Conservation (phyloP, 2,888 invertebrate genomes). For the Standfussiana lucernea region DNA sequence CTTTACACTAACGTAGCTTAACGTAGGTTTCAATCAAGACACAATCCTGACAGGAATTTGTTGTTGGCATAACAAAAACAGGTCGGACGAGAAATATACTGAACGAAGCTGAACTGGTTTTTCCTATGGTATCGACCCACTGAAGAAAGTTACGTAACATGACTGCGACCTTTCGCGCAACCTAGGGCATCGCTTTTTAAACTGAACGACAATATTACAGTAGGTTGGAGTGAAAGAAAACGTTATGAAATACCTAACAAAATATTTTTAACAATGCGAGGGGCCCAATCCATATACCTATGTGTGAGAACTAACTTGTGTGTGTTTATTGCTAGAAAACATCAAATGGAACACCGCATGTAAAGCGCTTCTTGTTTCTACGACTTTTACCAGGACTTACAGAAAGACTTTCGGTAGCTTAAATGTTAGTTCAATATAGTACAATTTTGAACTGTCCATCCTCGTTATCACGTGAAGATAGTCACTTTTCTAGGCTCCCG, state of each 20-base stretch:
- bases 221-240: background rate
- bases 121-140: conserved; percentile 18
- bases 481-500: too few species aligned
- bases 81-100: conserved; percentile 1
- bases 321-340: too few species aligned
- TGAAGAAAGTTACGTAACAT: conserved; percentile 9
- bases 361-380: too few species aligned
- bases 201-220: background rate
- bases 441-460: too few species aligned
- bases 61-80: background rate
- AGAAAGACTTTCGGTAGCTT: too few species aligned
- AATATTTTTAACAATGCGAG: background rate
- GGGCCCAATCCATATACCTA: too few species aligned
- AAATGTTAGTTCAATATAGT: too few species aligned
- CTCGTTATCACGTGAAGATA: too few species aligned
- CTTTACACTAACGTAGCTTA: background rate
- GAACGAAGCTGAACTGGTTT: conserved; percentile 21
- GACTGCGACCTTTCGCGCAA: conserved; percentile 21
- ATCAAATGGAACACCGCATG: too few species aligned
- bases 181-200: background rate
- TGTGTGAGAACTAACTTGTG: too few species aligned
- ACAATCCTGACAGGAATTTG: background rate
- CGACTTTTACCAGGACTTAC: too few species aligned
- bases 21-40: background rate
- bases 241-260: background rate